phyloP scores from a whole-genome alignment of 2,888 invertebrate species.

The Trachelus troglodyta region DNA sequence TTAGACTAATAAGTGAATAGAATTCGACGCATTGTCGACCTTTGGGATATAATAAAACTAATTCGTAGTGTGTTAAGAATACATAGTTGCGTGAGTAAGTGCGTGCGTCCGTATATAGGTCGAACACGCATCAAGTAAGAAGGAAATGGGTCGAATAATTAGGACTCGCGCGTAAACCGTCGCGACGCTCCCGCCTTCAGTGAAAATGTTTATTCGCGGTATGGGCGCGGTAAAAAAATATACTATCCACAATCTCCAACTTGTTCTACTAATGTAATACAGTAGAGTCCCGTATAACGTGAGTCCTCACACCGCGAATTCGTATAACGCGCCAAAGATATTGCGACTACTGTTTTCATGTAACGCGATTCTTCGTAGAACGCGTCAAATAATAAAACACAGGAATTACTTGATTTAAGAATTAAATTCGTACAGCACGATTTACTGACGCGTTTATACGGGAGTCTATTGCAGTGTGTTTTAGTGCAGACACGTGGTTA shows the following conservation, averaged over 20 bases:
- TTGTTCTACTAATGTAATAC: neutral
- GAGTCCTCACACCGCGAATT: too few relatives aligned
- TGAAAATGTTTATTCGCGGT: neutral
- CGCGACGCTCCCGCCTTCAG: neutral
- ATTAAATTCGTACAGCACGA: too few relatives aligned
- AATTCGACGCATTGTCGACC: neutral
- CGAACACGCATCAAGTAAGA: neutral
- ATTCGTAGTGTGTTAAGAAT: neutral
- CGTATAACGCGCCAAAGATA: too few relatives aligned
- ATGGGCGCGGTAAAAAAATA: neutral
- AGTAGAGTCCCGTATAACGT: too few relatives aligned
- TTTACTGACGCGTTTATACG: too few relatives aligned
- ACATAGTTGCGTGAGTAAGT: neutral
- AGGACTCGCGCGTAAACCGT: neutral
- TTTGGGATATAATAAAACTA: neutral
- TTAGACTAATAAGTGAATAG: neutral
- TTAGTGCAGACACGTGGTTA: neutral
- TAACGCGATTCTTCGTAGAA: too few relatives aligned
- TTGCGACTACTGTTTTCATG: too few relatives aligned
- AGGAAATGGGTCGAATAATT: neutral
- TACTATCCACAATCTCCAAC: neutral
- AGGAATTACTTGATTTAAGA: too few relatives aligned
- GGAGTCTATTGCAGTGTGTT: neutral
- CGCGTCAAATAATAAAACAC: too few relatives aligned
- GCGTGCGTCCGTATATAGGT: neutral